These are phyloP conservation scores for Rhincodon typus DNA, from an alignment of 2,797 vertebrate genomes.

Conservation along the genomic window DNA sequence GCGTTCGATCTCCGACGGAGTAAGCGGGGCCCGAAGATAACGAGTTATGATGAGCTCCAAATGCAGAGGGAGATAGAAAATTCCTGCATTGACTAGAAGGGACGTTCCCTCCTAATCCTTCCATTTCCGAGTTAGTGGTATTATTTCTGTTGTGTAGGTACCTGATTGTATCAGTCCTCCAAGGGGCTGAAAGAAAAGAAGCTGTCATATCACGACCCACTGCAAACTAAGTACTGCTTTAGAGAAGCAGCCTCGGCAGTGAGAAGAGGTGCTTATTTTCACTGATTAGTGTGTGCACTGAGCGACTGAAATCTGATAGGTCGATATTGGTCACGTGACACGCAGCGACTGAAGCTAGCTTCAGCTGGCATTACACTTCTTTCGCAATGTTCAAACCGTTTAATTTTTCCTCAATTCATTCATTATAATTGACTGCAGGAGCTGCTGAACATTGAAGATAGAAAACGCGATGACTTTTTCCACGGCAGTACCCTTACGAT, in stretches of 20 bases:
- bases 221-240: slow-evolving; percentile 36
- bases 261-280: slow-evolving; percentile 45
- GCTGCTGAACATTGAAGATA: neutral
- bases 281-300: slow-evolving; percentile 45
- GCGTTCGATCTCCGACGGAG: slow-evolving; percentile 50
- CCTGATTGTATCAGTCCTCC: slow-evolving; percentile 38
- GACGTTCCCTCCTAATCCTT: slow-evolving; percentile 58
- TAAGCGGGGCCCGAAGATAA: slow-evolving; percentile 48
- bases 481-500: neutral
- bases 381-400: neutral
- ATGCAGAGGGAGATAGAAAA: slow-evolving; percentile 49
- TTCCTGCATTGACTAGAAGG: slow-evolving; percentile 44
- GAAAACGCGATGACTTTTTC: neutral
- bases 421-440: neutral
- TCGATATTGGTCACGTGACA: slow-evolving; percentile 48
- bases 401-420: neutral
- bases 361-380: neutral
- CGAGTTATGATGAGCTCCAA: slow-evolving; percentile 50
- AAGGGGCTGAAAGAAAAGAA: slow-evolving; percentile 38
- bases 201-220: slow-evolving; percentile 37
- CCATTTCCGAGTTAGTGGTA: slow-evolving; percentile 61
- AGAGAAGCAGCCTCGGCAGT: slow-evolving; percentile 41
- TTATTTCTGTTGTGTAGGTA: slow-evolving; percentile 43
- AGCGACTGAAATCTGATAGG: slow-evolving; percentile 46
- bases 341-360: slow-evolving; percentile 42